Evolutionary conservation across 2,888 invertebrate species (phyloP), one percentile per base, ranked within the genome.

Genomic region (Mimachlamys varia): DNA sequence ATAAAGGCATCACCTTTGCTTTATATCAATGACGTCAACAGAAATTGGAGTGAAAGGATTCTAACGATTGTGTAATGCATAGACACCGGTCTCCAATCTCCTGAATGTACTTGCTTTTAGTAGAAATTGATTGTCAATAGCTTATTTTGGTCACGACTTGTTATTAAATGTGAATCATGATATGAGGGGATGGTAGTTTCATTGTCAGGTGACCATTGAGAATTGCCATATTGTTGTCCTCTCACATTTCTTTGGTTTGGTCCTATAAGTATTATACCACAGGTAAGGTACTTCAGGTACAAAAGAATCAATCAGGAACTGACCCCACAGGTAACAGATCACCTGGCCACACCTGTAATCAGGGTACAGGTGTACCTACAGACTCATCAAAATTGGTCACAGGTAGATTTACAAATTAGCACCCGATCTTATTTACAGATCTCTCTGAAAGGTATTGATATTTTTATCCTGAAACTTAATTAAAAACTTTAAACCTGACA

Each of bases 341-440:
- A 58, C 58, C 58, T 58, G 19, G 58, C 58, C 58, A 58, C 58
- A 58, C 58, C 58, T 58, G 58, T 58, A n/a, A 58, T 58, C 58
- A 58, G 58, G 58, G n/a, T 22, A 58, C 58, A n/a, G n/a, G n/a
- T n/a, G n/a, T n/a, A n/a, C n/a, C n/a, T n/a, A n/a, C 53, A 12
- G 19, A 12, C 53, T 53, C 13, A 13, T 15, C 53, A 50, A 50
- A 12, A 7, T 3, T 58, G 7, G 58, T 22, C 58, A 58, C 58
- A 58, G 58, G 58, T 58, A n/a, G n/a, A 2, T 0, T 19, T 17
- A 58, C 58, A n/a, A 19, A 22, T 2, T 19, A 58, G 22, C 58
- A 10, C 19, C 2, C 53, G 7, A 7, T 44, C 3, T 44, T n/a
- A 3, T 44, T 5, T 44, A 44, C 4, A 44, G 44, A 7, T 44